Conservation (phyloP, 2,113 vertebrate species). For the Erythrocebus patas region DNA sequence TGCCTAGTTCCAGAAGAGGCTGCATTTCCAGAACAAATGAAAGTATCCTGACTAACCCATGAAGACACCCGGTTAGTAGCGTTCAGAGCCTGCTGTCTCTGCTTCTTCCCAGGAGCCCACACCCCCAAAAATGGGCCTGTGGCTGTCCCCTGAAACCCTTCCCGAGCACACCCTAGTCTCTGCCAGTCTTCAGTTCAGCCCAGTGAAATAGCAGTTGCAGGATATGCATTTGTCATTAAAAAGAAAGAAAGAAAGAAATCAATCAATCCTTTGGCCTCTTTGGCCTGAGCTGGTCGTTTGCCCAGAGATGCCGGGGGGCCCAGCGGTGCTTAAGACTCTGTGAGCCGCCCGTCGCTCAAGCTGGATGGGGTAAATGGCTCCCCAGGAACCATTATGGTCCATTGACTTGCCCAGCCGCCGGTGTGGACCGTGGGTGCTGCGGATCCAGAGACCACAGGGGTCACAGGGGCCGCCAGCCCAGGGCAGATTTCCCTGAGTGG, state of each 20-base stretch:
- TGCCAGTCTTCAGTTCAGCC: not conserved
- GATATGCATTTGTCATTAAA: constrained; percentile 60
- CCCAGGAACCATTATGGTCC: constrained; percentile 51
- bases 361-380: constrained; percentile 44
- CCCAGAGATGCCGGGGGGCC: constrained; percentile 22
- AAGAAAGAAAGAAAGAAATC: constrained; percentile 28
- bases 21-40: not conserved
- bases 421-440: constrained; percentile 9
- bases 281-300: constrained; percentile 57
- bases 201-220: constrained; percentile 61
- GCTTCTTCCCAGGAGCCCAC: not conserved
- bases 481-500: not conserved
- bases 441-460: constrained; percentile 52
- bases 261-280: constrained; percentile 62
- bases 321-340: constrained; percentile 72
- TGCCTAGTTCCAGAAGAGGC: not conserved
- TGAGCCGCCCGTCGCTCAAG: not conserved
- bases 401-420: not conserved
- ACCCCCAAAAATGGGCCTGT: not conserved
- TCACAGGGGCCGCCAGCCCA: not conserved
- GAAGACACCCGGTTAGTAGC: not conserved
- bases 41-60: not conserved
- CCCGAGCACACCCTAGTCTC: not conserved
- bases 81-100: not conserved
- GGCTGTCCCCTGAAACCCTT: not conserved